These are phyloP conservation scores for Cyclina sinensis DNA, from an alignment of 1,140 invertebrate genomes.

Conservation along the genomic window DNA sequence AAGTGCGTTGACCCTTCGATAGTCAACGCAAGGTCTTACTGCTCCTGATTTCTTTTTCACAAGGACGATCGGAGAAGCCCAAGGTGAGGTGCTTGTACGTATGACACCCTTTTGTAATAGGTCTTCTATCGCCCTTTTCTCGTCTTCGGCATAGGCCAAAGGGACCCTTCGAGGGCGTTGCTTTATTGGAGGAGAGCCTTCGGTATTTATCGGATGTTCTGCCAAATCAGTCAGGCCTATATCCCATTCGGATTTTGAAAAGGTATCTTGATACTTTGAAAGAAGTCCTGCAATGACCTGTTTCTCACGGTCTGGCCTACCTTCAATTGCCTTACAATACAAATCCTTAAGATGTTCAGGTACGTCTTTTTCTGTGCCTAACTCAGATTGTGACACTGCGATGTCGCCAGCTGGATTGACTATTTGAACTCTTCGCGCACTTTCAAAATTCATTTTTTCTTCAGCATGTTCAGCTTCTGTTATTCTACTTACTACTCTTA, in stretches of 20 bases:
- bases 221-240: constrained; percentile 19
- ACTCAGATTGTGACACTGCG: neutral
- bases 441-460: neutral
- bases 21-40: constrained; percentile 45
- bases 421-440: neutral
- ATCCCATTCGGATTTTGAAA: constrained; percentile 23
- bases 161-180: constrained; percentile 22
- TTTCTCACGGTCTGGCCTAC: neutral
- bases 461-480: neutral
- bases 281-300: neutral
- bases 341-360: neutral
- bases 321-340: neutral
- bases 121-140: constrained; percentile 40
- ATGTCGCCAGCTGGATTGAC: neutral
- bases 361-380: neutral
- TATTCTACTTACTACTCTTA: neutral
- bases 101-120: constrained; percentile 39
- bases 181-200: neutral
- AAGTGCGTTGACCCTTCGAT: constrained; percentile 22
- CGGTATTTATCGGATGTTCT: constrained; percentile 42
- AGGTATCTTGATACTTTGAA: neutral
- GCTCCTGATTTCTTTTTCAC: constrained; percentile 47
- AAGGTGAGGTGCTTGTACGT: constrained; percentile 5
- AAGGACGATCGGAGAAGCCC: constrained; percentile 28
- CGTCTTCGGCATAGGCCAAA: constrained; percentile 2